Base-by-base conservation (phyloP, 2,113 vertebrate genomes). In the Thunnus thynnus region DNA sequence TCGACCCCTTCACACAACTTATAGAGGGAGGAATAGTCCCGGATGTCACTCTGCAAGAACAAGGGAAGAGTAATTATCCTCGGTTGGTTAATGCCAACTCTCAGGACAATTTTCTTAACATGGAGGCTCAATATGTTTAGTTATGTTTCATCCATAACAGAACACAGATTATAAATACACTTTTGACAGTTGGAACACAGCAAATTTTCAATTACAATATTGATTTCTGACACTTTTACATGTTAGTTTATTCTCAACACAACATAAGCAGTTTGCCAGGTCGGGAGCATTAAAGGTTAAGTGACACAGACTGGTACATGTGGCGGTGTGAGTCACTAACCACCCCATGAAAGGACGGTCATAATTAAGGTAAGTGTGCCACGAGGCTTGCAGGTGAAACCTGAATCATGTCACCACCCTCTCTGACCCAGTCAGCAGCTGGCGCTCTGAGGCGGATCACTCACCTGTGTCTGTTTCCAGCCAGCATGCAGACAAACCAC, bases 1-100 rank as follows among this genome's bases (percentile, higher is more conserved):
- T 97, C 96, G 2, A 96, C 96, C 0, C 95, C 97, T 83, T 97
- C 94, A 60, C 97, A 96, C 22, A 95, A 94, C 27, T 90, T 92
- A 72, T 94, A 94, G 32, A 98, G 94, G 6, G 96, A 95, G 2
- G 95, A 91, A 54, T 96, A 96, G 89, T 98, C 96, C 46, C 96
- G 94, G 64, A 99, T 94, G 69, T 99, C 98, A 7, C 93, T 95
- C 98, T 99, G 90, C 0, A 66, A 85, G 78, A 64, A 58, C 88
- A 85, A 5, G 52, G 82, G 4, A 25, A 57, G 16, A 56, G 14
- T 36, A 51, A 58, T 17, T 5, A 51, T 7, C 8, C 2, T 22
- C 2, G 51, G n/a, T 65, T 41, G 3, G 66, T 76, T 14, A 6
- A 25, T 25, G 22, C 3, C 13, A 22, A 6, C 10, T 18, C 16